Conservation (phyloP, 2,888 invertebrate species). For the Sinhomidia bicolor region DNA sequence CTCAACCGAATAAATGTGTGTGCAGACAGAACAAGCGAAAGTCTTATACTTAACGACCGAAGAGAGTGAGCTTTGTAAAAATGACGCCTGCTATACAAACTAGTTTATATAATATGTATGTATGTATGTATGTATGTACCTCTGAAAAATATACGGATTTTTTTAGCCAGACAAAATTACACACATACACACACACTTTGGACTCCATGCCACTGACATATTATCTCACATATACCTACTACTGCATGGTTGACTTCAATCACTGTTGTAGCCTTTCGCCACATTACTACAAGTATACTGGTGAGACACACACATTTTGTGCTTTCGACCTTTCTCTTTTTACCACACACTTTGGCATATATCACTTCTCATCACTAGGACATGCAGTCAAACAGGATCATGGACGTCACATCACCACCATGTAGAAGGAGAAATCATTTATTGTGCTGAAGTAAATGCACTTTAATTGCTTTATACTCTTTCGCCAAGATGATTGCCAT, state of each 20-base stretch:
- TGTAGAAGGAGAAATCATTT: not conserved
- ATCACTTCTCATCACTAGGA: not conserved
- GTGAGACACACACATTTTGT: not conserved
- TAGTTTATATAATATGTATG: too few species aligned
- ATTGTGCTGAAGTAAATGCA: not conserved
- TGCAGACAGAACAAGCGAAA: conserved; percentile 14
- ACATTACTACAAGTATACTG: too few species aligned
- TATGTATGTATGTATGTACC: not conserved
- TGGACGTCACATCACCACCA: not conserved
- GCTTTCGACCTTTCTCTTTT: conserved; percentile 35
- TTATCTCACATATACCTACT: not conserved
- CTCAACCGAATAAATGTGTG: not conserved
- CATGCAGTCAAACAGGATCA: conserved; percentile 20
- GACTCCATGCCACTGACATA: not conserved
- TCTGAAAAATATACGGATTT: conserved; percentile 4
- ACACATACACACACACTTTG: conserved; percentile 27
- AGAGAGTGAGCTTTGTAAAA: not conserved
- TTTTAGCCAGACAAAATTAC: conserved; percentile 24
- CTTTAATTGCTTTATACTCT: not conserved
- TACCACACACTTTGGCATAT: conserved; percentile 4
- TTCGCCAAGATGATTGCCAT: conserved; percentile 10
- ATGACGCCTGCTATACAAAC: not conserved
- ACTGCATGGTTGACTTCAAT: too few species aligned
- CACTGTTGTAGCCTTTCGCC: too few species aligned
- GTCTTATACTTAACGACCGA: conserved; percentile 14